Conservation (phyloP, 2,888 invertebrate genomes). For the Ornithoptera alexandrae region DNA sequence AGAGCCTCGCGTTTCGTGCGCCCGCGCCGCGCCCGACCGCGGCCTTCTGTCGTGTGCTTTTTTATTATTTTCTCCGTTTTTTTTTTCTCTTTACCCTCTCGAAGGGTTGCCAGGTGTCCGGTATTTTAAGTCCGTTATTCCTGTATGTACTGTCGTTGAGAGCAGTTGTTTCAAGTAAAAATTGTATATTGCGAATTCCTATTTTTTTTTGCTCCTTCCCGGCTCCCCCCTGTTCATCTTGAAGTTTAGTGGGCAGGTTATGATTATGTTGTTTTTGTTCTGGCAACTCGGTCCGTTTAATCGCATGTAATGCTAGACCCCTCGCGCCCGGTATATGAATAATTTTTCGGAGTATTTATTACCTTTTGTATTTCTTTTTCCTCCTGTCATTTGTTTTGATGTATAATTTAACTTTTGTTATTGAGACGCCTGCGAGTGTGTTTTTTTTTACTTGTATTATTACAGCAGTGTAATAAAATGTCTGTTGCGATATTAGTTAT, state of each 20-base stretch:
- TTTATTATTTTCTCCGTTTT: constrained; percentile 36
- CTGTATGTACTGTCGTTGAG: constrained; percentile 27
- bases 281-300: constrained; percentile 57
- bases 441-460: neutral
- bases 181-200: constrained; percentile 22
- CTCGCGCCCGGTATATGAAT: constrained; percentile 57
- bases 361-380: constrained; percentile 36
- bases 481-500: too few relatives aligned
- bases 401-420: constrained; percentile 27
- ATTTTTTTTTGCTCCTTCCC: constrained; percentile 11
- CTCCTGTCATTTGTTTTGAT: constrained; percentile 38
- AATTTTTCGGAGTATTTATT: constrained; percentile 45
- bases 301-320: constrained; percentile 73
- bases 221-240: neutral
- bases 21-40: constrained; percentile 52
- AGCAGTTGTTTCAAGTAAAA: constrained; percentile 23
- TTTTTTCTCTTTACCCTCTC: constrained; percentile 40
- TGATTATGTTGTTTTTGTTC: constrained; percentile 46
- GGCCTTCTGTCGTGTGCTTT: constrained; percentile 52
- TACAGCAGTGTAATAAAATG: too few relatives aligned
- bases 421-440: constrained; percentile 1
- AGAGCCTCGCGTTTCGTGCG: constrained; percentile 64
- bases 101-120: constrained; percentile 39
- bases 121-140: constrained; percentile 55
- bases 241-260: constrained; percentile 35